Evolutionary conservation across 2,797 vertebrate genomes (phyloP).

Genomic region (Gorsachius magnificus): DNA sequence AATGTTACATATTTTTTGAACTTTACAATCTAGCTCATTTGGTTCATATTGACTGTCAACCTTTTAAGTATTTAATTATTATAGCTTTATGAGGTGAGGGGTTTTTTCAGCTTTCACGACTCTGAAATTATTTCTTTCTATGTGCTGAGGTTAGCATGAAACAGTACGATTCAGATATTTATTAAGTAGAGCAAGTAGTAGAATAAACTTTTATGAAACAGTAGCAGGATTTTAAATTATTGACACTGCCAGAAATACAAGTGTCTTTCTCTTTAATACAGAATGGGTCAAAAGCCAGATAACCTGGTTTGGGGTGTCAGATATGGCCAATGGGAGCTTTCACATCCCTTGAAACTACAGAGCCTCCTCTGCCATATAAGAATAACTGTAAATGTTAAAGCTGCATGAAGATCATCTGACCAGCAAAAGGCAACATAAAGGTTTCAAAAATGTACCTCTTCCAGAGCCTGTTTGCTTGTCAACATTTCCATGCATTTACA

Average conservation of each 20-base stretch:
- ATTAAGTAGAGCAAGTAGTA: not conserved
- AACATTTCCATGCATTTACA: not conserved
- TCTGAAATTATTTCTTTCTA: not conserved
- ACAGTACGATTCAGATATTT: not conserved
- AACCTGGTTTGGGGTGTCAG: not conserved
- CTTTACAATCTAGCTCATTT: not conserved
- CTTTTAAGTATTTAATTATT: constrained; percentile 11
- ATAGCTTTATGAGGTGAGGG: not conserved
- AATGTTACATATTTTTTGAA: not conserved
- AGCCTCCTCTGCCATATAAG: not conserved
- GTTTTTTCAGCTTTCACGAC: not conserved
- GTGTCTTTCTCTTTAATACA: not conserved
- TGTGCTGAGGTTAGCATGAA: not conserved
- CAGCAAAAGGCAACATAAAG: not conserved
- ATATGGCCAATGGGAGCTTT: rapidly evolving
- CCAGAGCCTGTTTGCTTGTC: not conserved
- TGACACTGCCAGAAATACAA: not conserved
- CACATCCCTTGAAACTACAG: not conserved
- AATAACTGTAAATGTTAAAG: not conserved
- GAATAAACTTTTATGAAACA: not conserved
- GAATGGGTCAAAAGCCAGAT: not conserved
- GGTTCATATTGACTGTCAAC: not conserved
- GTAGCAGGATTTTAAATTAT: not conserved
- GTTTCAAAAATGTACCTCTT: not conserved
- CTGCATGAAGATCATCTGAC: not conserved